Conservation (phyloP, 2,113 vertebrate genomes). For the Ondatra zibethicus region DNA sequence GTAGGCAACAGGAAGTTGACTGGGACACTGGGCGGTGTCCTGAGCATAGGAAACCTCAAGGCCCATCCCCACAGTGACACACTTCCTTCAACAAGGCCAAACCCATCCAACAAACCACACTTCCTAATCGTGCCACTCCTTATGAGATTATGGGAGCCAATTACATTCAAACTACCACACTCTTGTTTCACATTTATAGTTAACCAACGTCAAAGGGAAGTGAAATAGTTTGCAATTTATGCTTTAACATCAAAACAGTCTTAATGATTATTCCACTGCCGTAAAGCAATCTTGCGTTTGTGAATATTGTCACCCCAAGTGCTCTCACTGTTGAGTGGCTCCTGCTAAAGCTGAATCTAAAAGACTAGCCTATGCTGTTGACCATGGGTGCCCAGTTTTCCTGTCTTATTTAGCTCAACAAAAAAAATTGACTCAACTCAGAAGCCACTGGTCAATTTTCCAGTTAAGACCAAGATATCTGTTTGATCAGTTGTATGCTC, state of each 20-base stretch:
- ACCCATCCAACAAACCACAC: not conserved
- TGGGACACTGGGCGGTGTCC: not conserved
- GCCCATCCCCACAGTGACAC: not conserved
- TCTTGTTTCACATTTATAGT: slow-evolving; percentile 25
- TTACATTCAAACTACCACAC: not conserved
- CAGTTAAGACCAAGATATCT: not conserved
- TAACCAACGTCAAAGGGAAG: not conserved
- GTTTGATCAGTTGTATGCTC: not conserved
- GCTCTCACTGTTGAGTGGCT: slow-evolving; percentile 23
- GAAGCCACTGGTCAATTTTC: slow-evolving; percentile 23
- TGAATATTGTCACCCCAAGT: not conserved
- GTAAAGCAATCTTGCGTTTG: slow-evolving; percentile 7
- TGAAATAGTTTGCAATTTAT: slow-evolving; percentile 15
- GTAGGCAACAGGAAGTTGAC: not conserved
- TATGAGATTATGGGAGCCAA: not conserved
- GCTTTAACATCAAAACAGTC: slow-evolving; percentile 24
- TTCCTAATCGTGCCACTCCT: not conserved
- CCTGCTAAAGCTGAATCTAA: not conserved
- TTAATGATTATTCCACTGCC: slow-evolving; percentile 16
- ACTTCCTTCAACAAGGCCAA: not conserved
- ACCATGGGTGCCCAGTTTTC: not conserved
- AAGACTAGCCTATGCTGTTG: not conserved
- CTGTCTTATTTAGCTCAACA: slow-evolving; percentile 14
- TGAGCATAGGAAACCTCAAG: not conserved
- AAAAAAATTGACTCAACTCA: slow-evolving; percentile 19